These are phyloP conservation scores for Amiota minor DNA, from an alignment of 2,888 invertebrate species.

Conservation along the genomic window DNA sequence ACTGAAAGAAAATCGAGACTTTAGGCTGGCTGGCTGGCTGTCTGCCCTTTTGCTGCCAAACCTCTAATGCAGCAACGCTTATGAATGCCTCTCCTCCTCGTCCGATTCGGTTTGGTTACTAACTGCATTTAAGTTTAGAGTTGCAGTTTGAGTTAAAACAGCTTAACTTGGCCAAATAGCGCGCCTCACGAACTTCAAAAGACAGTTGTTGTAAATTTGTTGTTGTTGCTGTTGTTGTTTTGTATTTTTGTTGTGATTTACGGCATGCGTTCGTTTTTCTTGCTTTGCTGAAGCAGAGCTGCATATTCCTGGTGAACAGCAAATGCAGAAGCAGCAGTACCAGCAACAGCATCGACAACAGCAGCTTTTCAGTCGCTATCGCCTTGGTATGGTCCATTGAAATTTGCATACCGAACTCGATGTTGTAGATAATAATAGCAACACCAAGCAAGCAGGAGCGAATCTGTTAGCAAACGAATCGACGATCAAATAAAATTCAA, in stretches of 20 bases:
- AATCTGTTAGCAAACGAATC: constrained; percentile 11
- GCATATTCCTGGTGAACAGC: not conserved
- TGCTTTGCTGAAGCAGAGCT: constrained; percentile 50
- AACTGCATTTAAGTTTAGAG: not conserved
- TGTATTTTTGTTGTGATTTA: constrained; percentile 58
- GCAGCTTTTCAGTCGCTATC: constrained; percentile 25
- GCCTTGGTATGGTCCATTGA: constrained; percentile 48
- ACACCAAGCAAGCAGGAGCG: constrained; percentile 38
- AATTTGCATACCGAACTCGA: constrained; percentile 67
- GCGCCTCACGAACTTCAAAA: constrained; percentile 48
- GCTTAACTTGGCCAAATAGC: constrained; percentile 49
- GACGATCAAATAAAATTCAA: not conserved
- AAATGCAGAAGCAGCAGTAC: constrained; percentile 41
- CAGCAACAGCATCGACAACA: constrained; percentile 32
- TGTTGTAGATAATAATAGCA: constrained; percentile 66
- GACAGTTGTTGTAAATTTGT: constrained; percentile 69
- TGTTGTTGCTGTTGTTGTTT: constrained; percentile 53
- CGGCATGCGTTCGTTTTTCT: constrained; percentile 44
- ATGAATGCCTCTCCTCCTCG: constrained; percentile 1
- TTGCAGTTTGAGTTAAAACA: not conserved
- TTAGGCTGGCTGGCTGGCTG: not conserved
- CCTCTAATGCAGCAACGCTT: constrained; percentile 6
- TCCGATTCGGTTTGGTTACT: not conserved
- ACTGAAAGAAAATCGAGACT: constrained; percentile 5
- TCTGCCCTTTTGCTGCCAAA: constrained; percentile 20